These are phyloP conservation scores for Apodemia zela DNA, from an alignment of 2,888 invertebrate genomes.

Conservation along the genomic window DNA sequence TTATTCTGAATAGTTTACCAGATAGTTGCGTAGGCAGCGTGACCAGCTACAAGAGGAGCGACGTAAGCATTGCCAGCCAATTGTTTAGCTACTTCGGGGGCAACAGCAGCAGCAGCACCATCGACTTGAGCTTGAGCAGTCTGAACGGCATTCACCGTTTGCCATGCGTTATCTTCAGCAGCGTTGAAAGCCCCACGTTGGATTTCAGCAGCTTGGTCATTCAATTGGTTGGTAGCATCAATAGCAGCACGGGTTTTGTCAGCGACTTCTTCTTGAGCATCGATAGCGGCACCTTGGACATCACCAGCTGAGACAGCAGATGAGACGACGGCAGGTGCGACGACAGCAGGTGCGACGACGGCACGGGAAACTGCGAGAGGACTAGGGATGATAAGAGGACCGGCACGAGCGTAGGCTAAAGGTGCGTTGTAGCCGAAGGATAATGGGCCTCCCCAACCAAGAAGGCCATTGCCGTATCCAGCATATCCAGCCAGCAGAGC, in stretches of 20 bases:
- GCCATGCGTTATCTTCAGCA: constrained; percentile 72
- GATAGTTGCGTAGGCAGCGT: constrained; percentile 34
- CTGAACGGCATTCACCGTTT: constrained; percentile 66
- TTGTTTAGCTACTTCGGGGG: constrained; percentile 68
- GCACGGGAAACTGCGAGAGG: constrained; percentile 24
- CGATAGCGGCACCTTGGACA: constrained; percentile 66
- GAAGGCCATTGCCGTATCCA: constrained; percentile 36
- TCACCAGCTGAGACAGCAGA: constrained; percentile 72
- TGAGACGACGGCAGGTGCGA: constrained; percentile 44
- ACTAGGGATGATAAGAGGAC: constrained; percentile 35
- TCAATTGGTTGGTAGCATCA: constrained; percentile 64
- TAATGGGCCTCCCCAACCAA: constrained; percentile 18
- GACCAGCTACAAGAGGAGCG: constrained; percentile 35
- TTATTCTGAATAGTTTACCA: not conserved
- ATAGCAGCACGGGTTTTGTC: constrained; percentile 70
- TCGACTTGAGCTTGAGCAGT: constrained; percentile 67
- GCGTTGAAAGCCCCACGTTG: constrained; percentile 71
- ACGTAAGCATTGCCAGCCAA: constrained; percentile 55
- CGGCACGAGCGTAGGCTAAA: constrained; percentile 46
- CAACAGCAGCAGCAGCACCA: constrained; percentile 70
- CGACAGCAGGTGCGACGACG: constrained; percentile 43
- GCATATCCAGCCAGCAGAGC: constrained; percentile 54
- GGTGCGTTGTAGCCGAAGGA: constrained; percentile 42
- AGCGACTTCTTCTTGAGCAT: constrained; percentile 67
- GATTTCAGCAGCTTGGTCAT: constrained; percentile 70